A percentile compares a stretch with the other conserved stretches of the same genome.
Evolutionary conservation across 1,140 invertebrate species (phyloP).

Genomic region (Ips typographus): DNA sequence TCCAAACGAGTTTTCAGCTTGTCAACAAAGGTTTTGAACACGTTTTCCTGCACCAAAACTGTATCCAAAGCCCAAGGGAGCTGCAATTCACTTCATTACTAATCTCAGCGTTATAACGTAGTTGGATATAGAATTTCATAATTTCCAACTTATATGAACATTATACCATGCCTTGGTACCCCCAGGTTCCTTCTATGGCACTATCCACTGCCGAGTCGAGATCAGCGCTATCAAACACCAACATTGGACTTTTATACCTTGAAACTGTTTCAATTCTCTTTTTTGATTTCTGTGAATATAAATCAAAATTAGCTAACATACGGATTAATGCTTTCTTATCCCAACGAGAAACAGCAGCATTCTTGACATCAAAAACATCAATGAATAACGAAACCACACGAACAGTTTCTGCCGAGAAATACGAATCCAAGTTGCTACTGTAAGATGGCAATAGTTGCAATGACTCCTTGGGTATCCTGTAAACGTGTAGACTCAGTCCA

Average conservation of each 20-base stretch:
- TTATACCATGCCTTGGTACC: slow-evolving; percentile 59
- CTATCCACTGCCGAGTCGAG: slow-evolving; percentile 61
- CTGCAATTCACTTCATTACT: slow-evolving; percentile 45
- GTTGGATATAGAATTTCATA: too few species aligned
- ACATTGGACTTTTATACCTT: slow-evolving; percentile 54
- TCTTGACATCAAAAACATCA: slow-evolving; percentile 29
- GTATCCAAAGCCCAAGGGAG: slow-evolving; percentile 57
- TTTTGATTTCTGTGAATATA: not conserved
- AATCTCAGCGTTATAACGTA: not conserved
- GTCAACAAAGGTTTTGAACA: slow-evolving; percentile 54
- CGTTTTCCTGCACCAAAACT: slow-evolving; percentile 60
- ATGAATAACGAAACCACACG: slow-evolving; percentile 29
- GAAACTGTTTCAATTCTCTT: slow-evolving; percentile 21
- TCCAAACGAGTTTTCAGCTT: slow-evolving; percentile 55
- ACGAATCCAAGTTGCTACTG: slow-evolving; percentile 24
- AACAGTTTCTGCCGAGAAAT: slow-evolving; percentile 31
- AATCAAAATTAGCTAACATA: slow-evolving; percentile 10
- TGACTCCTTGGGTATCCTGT: slow-evolving; percentile 37
- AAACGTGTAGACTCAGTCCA: not conserved
- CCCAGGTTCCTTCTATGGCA: slow-evolving; percentile 58
- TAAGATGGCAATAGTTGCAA: slow-evolving; percentile 35
- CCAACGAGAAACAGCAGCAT: slow-evolving; percentile 19
- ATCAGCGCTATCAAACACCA: slow-evolving; percentile 63
- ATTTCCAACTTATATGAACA: not conserved
- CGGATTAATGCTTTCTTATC: slow-evolving; percentile 35